Evolutionary conservation across 2,113 vertebrate genomes (phyloP), one percentile per base, ranked within the genome.

Genomic region (Potamarius usumacintae): DNA sequence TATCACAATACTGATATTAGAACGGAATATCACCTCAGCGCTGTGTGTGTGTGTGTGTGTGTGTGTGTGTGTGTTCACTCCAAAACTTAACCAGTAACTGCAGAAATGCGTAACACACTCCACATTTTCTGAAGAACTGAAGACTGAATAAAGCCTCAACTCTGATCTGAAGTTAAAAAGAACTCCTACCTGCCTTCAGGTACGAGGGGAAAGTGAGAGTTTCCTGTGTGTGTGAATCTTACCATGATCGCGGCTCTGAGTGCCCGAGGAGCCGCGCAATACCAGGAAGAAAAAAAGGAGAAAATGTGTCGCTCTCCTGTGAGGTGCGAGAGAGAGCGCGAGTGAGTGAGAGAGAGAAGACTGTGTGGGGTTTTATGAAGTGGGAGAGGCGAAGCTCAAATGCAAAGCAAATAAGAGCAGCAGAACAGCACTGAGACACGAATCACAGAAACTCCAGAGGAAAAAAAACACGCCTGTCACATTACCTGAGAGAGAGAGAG

Each of bases 331-430:
- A 67, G 27, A 30, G 67, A 30, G 67, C 5, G n/a, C 15, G 27
- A 15, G 27, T 12, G n/a, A 0, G 65, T 0, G 65, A 27, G n/a
- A 69, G 30, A 17, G 67, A 17, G n/a, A 71, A 14, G 11, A 27
- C 30, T 77, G 74, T 25, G 48, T n/a, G 72, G 12, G 72, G 34
- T 74, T 48, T 77, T 52, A 22, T 77, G 11, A 77, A 77, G 22
- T 77, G 74, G 48, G 48, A 52, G 74, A 77, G 74, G 74, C 74
- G 4, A 77, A 77, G 48, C 48, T 77, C 22, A 50, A 77, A 74
- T 8, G 34, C 71, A 50, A 50, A 74, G 71, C 18, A 74, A 74
- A 77, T 48, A 76, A 5, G 4, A 76, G 48, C 48, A 77, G 74
- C 34, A 48, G 7, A 48, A 48, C 34, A 74, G 69, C 7, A 1